A percentile compares a stretch with the other conserved stretches of the same genome.
These are phyloP conservation scores for Oncorhynchus masou DNA, from an alignment of 2,113 vertebrate species.

Conservation along the genomic window DNA sequence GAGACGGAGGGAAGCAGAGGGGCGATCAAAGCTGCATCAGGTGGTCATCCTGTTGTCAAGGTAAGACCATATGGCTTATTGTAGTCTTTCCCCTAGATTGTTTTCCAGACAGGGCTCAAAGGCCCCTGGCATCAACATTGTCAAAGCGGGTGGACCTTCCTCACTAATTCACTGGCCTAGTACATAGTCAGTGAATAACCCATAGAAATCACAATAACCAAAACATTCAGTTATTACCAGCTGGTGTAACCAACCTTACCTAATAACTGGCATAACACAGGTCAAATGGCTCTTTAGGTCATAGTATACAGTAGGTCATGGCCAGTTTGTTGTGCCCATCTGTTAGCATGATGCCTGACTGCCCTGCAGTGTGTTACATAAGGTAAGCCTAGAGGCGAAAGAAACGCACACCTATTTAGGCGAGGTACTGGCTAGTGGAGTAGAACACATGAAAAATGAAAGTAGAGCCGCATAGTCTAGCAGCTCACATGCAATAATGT, in stretches of 20 bases:
- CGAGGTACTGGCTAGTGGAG: no score
- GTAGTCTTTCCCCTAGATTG: no score
- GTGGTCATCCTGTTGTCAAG: constrained; percentile 96
- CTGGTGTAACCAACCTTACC: background rate
- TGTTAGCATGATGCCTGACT: background rate
- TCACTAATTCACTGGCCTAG: no score
- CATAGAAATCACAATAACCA: no score
- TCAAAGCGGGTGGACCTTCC: background rate
- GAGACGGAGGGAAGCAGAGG: constrained; percentile 98
- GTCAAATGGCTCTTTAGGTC: constrained; percentile 6
- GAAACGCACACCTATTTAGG: no score
- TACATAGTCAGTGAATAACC: no score
- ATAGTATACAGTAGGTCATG: background rate
- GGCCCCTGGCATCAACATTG: no score
- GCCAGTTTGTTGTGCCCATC: background rate
- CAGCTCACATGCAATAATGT: no score
- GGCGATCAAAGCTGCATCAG: constrained; percentile 92
- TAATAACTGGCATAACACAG: background rate
- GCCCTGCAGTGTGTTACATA: no score
- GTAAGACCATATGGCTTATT: constrained; percentile 66
- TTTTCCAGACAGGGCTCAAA: no score
- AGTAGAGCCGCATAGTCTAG: no score
- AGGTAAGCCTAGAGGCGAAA: background rate
- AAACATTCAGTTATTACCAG: background rate
- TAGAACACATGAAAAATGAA: no score